A percentile compares a stretch with the other conserved stretches of the same genome.
These are phyloP conservation scores for Miniopterus natalensis DNA, from an alignment of 2,113 vertebrate species.

Conservation along the genomic window DNA sequence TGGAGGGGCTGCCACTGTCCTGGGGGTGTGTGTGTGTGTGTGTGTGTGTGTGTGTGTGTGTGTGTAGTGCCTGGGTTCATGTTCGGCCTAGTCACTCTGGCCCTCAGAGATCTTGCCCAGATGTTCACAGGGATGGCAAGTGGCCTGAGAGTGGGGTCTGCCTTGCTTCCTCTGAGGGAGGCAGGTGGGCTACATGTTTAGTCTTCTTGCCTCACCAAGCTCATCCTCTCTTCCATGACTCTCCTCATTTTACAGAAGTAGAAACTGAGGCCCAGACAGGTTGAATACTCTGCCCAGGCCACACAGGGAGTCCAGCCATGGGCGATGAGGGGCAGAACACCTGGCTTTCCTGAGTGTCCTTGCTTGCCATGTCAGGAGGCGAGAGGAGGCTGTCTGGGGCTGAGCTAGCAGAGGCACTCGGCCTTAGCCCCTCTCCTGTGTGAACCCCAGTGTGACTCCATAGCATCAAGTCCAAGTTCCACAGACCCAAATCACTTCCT, in stretches of 20 bases:
- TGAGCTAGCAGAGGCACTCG: background rate
- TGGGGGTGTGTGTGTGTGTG: no score
- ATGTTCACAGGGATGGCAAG: accelerated
- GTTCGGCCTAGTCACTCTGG: background rate
- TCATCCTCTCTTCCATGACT: background rate
- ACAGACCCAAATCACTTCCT: accelerated
- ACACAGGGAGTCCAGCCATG: background rate
- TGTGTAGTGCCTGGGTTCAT: background rate
- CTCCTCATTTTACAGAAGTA: background rate
- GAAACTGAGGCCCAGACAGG: background rate
- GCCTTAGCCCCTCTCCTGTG: background rate
- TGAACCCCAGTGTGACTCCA: background rate
- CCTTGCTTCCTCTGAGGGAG: background rate
- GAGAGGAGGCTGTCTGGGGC: background rate
- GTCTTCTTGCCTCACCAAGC: background rate
- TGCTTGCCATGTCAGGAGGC: background rate
- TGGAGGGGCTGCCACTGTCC: no score
- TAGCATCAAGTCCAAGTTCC: background rate
- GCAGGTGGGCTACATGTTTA: background rate
- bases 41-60: background rate
- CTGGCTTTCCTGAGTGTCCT: background rate
- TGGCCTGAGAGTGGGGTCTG: no score
- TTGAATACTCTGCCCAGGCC: background rate
- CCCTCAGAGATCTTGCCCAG: background rate
- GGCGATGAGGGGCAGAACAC: background rate